Conservation (phyloP, 2,888 invertebrate genomes). For the Andrena marginata region DNA sequence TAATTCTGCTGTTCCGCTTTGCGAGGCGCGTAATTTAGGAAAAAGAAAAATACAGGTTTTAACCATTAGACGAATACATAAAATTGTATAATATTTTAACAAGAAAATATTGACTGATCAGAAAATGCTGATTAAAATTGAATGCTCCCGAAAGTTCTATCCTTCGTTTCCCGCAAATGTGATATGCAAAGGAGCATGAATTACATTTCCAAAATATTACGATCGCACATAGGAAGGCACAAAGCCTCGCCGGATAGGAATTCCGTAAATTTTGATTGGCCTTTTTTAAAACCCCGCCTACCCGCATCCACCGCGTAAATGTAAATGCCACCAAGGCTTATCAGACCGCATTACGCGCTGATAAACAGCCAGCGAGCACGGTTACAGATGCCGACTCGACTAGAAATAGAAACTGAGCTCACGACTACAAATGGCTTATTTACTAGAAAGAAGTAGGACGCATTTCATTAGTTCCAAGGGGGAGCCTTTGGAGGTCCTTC, state of each 20-base stretch:
- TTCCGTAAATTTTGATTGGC: no score
- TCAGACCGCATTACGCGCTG: constrained; percentile 30
- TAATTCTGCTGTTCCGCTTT: constrained; percentile 32
- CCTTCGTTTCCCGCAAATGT: no score
- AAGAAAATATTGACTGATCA: no score
- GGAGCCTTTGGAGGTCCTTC: background rate
- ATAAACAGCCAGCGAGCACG: constrained; percentile 41
- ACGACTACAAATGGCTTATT: constrained; percentile 40
- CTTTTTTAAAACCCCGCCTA: constrained; percentile 3
- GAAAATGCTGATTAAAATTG: no score
- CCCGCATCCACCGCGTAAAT: constrained; percentile 55
- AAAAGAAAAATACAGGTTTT: background rate
- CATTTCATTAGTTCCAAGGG: background rate
- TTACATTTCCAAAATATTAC: background rate
- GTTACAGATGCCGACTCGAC: constrained; percentile 30
- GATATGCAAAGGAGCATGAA: no score
- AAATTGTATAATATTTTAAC: background rate
- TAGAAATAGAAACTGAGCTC: constrained; percentile 17
- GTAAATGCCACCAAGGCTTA: constrained; percentile 59
- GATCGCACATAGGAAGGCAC: no score
- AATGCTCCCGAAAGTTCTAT: no score
- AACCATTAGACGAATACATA: background rate
- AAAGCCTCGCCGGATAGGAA: no score
- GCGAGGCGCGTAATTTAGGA: constrained; percentile 15
- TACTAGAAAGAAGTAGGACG: constrained; percentile 7